phyloP scores from a whole-genome alignment of 2,797 vertebrate species.

The Takifugu ocellatus region DNA sequence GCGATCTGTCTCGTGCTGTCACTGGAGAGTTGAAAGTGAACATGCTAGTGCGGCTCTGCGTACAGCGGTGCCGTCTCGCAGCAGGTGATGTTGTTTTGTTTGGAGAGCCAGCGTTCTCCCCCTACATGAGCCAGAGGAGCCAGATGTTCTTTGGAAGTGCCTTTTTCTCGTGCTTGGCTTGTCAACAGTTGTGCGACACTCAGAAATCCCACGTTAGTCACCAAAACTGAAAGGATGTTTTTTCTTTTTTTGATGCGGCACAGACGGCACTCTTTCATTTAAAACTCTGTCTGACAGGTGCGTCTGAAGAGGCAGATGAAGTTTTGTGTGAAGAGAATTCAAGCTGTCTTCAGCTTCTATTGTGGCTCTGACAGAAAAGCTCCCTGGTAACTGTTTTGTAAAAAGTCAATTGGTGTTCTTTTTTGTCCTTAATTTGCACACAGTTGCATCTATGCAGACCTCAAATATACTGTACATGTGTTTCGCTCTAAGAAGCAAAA shows the following conservation, averaged over 20 bases:
- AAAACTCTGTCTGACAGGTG: constrained; percentile 64
- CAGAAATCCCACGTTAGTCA: constrained; percentile 56
- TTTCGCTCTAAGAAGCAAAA: not conserved
- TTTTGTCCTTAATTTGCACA: constrained; percentile 24
- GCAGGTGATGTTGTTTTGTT: constrained; percentile 46
- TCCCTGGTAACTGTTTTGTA: constrained; percentile 43
- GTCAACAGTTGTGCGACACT: constrained; percentile 39
- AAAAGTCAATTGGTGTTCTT: constrained; percentile 36
- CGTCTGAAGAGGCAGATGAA: constrained; percentile 57
- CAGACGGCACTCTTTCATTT: constrained; percentile 53
- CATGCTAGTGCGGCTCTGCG: constrained; percentile 29
- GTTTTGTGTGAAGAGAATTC: constrained; percentile 50
- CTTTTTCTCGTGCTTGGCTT: constrained; percentile 36
- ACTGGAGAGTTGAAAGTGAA: constrained; percentile 41
- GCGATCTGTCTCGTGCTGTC: constrained; percentile 14
- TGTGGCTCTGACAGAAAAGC: constrained; percentile 45
- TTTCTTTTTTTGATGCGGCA: constrained; percentile 41
- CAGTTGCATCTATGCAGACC: constrained; percentile 11
- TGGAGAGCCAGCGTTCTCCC: constrained; percentile 42
- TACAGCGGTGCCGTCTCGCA: constrained; percentile 16
- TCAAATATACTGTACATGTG: constrained; percentile 13
- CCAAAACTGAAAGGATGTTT: constrained; percentile 41
- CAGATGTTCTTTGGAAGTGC: constrained; percentile 50
- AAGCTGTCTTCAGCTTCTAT: constrained; percentile 54
- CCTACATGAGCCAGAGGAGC: constrained; percentile 25